phyloP scores from a whole-genome alignment of 2,797 vertebrate species.

The Intellagama lesueurii region DNA sequence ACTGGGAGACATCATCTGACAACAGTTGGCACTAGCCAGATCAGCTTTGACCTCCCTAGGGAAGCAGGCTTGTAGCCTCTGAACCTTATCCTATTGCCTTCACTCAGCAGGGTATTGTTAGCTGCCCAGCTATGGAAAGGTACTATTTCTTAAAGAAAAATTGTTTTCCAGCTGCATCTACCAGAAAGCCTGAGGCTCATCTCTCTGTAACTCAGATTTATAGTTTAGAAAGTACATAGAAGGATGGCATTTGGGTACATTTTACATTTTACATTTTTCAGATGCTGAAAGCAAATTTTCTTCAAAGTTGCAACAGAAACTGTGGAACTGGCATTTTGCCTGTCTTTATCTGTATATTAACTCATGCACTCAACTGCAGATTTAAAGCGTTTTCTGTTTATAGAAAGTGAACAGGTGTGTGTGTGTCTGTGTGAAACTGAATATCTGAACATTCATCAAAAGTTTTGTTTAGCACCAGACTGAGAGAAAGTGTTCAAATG shows the following conservation, averaged over 20 bases:
- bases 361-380: slow-evolving; percentile 23
- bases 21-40: neutral
- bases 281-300: slow-evolving; percentile 68
- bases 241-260: slow-evolving; percentile 65
- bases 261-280: slow-evolving; percentile 68
- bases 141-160: slow-evolving; percentile 43
- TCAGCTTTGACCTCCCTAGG: neutral
- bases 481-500: neutral
- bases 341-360: slow-evolving; percentile 57
- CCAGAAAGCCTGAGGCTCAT: slow-evolving; percentile 1
- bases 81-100: neutral
- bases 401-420: slow-evolving; percentile 28
- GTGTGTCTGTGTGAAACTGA: slow-evolving; percentile 18
- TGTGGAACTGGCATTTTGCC: slow-evolving; percentile 63
- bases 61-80: neutral
- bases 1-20: neutral
- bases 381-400: slow-evolving; percentile 47
- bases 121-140: neutral
- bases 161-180: slow-evolving; percentile 39
- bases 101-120: neutral
- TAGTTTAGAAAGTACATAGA: slow-evolving; percentile 61
- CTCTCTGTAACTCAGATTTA: slow-evolving; percentile 47
- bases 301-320: slow-evolving; percentile 71
- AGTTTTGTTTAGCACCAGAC: neutral
- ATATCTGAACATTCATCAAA: slow-evolving; percentile 35